Evolutionary conservation across 1,140 invertebrate genomes (phyloP).

Genomic region (Fopius arisanus): DNA sequence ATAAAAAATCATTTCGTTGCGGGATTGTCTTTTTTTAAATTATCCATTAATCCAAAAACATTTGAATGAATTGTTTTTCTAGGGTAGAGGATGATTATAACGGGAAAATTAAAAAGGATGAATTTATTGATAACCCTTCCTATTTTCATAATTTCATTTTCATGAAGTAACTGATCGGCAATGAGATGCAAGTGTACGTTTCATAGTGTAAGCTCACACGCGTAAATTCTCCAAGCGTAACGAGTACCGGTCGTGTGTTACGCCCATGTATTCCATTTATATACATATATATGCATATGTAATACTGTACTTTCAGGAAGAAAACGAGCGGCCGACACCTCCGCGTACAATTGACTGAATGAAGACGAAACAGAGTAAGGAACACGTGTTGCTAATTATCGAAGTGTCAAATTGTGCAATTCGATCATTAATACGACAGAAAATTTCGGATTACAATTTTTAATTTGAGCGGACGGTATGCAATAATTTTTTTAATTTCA

Average conservation of each 20-base stretch:
- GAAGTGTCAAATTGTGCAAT: too few species aligned
- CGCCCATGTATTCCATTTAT: conserved; percentile 4
- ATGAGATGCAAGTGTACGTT: background rate
- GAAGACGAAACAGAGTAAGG: background rate
- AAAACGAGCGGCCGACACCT: background rate
- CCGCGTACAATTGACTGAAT: background rate
- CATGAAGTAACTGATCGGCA: background rate
- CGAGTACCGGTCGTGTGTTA: background rate
- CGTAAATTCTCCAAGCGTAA: background rate
- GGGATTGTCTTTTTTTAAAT: too few species aligned
- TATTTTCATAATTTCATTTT: background rate
- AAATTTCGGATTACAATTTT: too few species aligned
- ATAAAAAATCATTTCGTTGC: too few species aligned
- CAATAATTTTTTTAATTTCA: too few species aligned
- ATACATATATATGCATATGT: background rate
- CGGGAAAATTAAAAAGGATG: too few species aligned
- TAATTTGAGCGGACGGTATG: too few species aligned
- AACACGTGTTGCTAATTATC: background rate
- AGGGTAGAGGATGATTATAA: too few species aligned
- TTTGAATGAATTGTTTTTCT: too few species aligned
- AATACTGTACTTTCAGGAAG: background rate
- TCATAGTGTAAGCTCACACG: background rate
- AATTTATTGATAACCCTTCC: too few species aligned
- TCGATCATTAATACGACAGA: too few species aligned
- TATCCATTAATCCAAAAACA: too few species aligned